phyloP scores from a whole-genome alignment of 2,797 vertebrate species.

The Lophius americanus region DNA sequence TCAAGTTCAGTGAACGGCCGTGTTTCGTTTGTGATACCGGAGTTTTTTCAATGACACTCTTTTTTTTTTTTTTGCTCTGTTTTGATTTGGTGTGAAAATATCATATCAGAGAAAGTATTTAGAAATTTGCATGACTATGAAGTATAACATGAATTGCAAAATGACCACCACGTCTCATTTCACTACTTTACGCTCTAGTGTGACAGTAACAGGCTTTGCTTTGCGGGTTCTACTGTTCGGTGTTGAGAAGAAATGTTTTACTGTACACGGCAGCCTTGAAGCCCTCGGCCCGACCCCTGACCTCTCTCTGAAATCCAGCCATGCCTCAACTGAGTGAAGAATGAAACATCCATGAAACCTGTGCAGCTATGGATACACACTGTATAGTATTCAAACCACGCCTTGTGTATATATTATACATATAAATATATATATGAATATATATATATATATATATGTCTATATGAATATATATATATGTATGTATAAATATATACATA shows the following conservation, averaged over 20 bases:
- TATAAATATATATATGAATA: constrained; percentile 58
- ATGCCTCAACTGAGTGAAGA: constrained; percentile 75
- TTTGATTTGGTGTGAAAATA: constrained; percentile 52
- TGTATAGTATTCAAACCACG: constrained; percentile 84
- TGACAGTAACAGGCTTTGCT: constrained; percentile 73
- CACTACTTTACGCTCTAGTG: constrained; percentile 65
- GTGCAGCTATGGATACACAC: constrained; percentile 81
- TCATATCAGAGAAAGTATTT: constrained; percentile 52
- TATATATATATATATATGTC: constrained; percentile 68
- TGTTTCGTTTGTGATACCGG: constrained; percentile 56
- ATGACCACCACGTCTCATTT: constrained; percentile 60
- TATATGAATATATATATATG: neutral
- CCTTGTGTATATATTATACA: constrained; percentile 60
- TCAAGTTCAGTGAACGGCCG: constrained; percentile 55
- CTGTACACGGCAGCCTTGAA: constrained; percentile 72
- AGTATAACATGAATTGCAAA: constrained; percentile 58
- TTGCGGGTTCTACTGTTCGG: constrained; percentile 72
- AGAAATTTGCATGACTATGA: constrained; percentile 74
- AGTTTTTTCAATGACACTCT: constrained; percentile 26
- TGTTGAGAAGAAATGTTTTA: constrained; percentile 67
- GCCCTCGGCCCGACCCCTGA: constrained; percentile 68
- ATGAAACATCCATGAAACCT: constrained; percentile 73
- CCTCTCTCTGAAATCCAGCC: constrained; percentile 70
- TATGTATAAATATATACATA: constrained; percentile 17
- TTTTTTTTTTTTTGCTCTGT: constrained; percentile 52